Conservation (phyloP, 2,797 vertebrate genomes). For the Gallinago stenura region DNA sequence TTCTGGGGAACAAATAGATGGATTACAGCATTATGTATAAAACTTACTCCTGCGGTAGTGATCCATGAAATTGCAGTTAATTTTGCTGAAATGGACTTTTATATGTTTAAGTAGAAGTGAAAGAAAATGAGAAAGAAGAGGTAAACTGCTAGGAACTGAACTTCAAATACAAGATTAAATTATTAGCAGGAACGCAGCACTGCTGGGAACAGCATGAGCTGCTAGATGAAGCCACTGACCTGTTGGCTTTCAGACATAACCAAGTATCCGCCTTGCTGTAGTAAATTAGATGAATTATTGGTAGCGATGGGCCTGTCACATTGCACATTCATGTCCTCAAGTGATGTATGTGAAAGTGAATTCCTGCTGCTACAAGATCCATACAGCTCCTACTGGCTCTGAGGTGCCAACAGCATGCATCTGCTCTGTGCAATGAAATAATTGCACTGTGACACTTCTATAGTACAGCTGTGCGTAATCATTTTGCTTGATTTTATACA, state of each 20-base stretch:
- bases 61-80: slow-evolving; percentile 69
- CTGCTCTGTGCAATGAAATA: slow-evolving; percentile 11
- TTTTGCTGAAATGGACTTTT: slow-evolving; percentile 65
- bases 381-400: not conserved
- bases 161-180: slow-evolving; percentile 60
- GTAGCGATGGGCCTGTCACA: slow-evolving; percentile 34
- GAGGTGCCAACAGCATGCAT: slow-evolving; percentile 27
- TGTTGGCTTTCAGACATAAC: slow-evolving; percentile 44
- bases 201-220: slow-evolving; percentile 45
- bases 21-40: slow-evolving; percentile 40
- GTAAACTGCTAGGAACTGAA: slow-evolving; percentile 34
- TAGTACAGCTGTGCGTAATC: not conserved
- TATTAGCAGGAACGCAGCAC: slow-evolving; percentile 25
- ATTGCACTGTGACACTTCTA: not conserved
- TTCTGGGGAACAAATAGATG: slow-evolving; percentile 39
- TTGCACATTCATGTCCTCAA: slow-evolving; percentile 5
- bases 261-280: not conserved
- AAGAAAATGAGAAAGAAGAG: slow-evolving; percentile 47
- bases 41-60: slow-evolving; percentile 46
- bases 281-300: slow-evolving; percentile 60
- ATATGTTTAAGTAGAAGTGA: slow-evolving; percentile 55
- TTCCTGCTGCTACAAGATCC: not conserved
- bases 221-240: slow-evolving; percentile 41
- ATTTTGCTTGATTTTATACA: slow-evolving; percentile 26
- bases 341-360: slow-evolving; percentile 36